Evolutionary conservation across 2,113 vertebrate species (phyloP), one percentile per base, ranked within the genome.

Genomic region (Gymnorhina tibicen): DNA sequence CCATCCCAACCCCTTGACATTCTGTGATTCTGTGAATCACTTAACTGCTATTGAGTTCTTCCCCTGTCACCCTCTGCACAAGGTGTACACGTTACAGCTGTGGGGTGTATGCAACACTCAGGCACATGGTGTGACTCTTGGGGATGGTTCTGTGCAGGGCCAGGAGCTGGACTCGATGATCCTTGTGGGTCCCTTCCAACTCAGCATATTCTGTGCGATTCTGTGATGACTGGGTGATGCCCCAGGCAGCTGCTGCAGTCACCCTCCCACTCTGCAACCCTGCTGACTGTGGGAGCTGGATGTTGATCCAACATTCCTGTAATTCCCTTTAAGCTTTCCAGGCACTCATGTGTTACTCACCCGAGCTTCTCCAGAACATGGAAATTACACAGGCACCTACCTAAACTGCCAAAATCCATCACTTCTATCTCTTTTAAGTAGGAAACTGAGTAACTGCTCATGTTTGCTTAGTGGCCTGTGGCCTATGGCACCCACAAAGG

Each of bases 281-380:
- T 20, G 56, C 55, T 10, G 28, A 7, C 9, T 19, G 35, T 19
- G 6, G 24, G 26, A 37, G 60, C 50, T 27, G 41, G 7, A 4
- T 5, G 11, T 66, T 28, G 7, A 15, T 28, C 59, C 12, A 17
- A 8, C 28, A 15, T 11, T 20, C 0, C 0, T 21, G 3, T 27
- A 41, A 82, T 35, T 49, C 50, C 42, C 41, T 56, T 39, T 35
- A 8, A 41, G 23, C 39, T 62, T 75, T 77, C 60, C n/a, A 46
- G 58, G 35, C 30, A 42, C n/a, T 63, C 35, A 1, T 1, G 10
- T 22, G 18, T n/a, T 37, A 52, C 79, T 63, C 44, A 7, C 42
- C 50, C 20, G 33, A 75, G 52, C 55, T 64, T 64, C 59, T 63
- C 42, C 28, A 11, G 28, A 58, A 42, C 22, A 13, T 11, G 24